Conservation (phyloP, 30 jellyfish, hydroid and myxozoan genomes). For the Aurelia coerulea region DNA sequence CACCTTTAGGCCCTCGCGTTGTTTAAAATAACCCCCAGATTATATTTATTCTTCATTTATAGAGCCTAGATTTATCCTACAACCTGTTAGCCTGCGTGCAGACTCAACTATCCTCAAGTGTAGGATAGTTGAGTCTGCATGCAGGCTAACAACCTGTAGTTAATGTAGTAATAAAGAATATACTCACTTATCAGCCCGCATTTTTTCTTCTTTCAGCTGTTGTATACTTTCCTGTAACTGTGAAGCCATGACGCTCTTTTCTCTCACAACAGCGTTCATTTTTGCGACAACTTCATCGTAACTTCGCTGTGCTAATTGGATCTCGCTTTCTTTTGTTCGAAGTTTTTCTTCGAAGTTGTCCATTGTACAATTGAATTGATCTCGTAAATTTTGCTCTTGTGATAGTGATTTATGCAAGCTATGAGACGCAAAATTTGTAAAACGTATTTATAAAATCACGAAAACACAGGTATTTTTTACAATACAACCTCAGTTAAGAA, state of each 20-base stretch:
- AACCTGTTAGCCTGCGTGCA: too few relatives aligned
- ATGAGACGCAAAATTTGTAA: background rate
- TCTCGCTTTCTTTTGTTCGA: constrained; percentile 76
- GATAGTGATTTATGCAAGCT: constrained; percentile 92
- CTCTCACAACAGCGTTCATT: constrained; percentile 66
- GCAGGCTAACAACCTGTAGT: too few relatives aligned
- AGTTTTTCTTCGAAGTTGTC: constrained; percentile 84
- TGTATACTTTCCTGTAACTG: constrained; percentile 77
- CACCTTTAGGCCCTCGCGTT: too few relatives aligned
- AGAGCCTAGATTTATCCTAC: too few relatives aligned
- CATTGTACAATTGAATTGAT: constrained; percentile 91
- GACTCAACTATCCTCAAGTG: too few relatives aligned
- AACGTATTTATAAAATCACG: too few relatives aligned
- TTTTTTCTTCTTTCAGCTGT: constrained; percentile 72
- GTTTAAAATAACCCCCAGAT: too few relatives aligned
- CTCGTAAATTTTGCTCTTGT: constrained; percentile 81
- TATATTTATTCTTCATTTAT: too few relatives aligned
- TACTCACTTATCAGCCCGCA: constrained; percentile 77
- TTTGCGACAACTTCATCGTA: constrained; percentile 89
- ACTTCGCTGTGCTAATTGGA: constrained; percentile 68
- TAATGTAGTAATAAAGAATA: too few relatives aligned
- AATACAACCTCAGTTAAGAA: too few relatives aligned
- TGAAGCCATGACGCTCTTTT: constrained; percentile 77
- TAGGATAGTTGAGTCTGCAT: too few relatives aligned
- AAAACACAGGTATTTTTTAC: too few relatives aligned